A percentile compares a stretch with the other conserved stretches of the same genome.
phyloP scores from a whole-genome alignment of 1,140 invertebrate species.

The Neodiprion virginianus region DNA sequence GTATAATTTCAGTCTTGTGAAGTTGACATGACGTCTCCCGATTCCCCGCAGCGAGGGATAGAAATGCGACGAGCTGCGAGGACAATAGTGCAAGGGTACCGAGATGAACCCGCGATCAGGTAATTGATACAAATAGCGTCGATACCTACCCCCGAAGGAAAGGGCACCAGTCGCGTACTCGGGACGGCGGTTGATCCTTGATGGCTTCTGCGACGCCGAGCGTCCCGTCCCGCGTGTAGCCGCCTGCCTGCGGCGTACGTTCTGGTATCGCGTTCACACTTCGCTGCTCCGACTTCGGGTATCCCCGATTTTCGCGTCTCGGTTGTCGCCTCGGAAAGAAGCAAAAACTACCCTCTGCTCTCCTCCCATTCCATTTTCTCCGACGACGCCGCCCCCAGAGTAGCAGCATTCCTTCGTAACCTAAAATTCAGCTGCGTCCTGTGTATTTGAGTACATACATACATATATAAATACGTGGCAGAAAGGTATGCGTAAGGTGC shows the following conservation, averaged over 20 bases:
- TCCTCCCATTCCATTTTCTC: background rate
- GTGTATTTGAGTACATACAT: too few relatives aligned
- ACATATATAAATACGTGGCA: too few relatives aligned
- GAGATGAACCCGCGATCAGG: slow-evolving; percentile 24
- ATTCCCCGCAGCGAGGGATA: background rate
- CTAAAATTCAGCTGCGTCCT: background rate
- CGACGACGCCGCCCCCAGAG: background rate
- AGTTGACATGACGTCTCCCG: background rate
- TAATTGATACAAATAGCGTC: slow-evolving; percentile 49
- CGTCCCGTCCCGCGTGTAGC: slow-evolving; percentile 27
- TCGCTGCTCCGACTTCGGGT: slow-evolving; percentile 43
- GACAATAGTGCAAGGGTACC: background rate
- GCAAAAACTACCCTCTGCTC: slow-evolving; percentile 14
- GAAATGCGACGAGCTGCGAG: background rate
- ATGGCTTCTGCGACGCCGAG: slow-evolving; percentile 44
- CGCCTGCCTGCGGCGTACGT: slow-evolving; percentile 25
- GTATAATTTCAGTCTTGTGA: too few relatives aligned
- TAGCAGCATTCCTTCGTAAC: background rate
- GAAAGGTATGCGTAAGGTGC: too few relatives aligned
- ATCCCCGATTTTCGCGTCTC: slow-evolving; percentile 26
- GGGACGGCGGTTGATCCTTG: slow-evolving; percentile 36
- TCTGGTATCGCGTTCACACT: slow-evolving; percentile 50
- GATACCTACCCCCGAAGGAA: slow-evolving; percentile 29
- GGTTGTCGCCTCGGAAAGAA: slow-evolving; percentile 14
- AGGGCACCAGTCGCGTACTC: slow-evolving; percentile 28